These are phyloP conservation scores for Apamea epomidion DNA, from an alignment of 2,888 invertebrate genomes.

Conservation along the genomic window DNA sequence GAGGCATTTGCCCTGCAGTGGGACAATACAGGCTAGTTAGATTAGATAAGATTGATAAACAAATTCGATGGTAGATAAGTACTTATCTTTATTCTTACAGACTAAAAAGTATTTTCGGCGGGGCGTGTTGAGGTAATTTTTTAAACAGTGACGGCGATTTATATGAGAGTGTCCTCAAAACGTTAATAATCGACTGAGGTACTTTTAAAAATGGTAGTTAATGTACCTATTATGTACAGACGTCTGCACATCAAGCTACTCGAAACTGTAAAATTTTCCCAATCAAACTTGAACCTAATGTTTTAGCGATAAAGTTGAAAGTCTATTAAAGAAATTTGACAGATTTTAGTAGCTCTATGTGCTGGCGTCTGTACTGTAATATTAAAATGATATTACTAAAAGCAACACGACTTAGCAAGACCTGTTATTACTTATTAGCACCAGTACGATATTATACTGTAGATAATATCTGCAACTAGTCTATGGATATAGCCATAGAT, in stretches of 20 bases:
- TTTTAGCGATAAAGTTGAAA: no score
- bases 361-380: not conserved
- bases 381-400: constrained; percentile 26
- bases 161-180: not conserved
- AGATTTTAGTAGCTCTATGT: no score
- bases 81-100: not conserved
- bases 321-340: no score
- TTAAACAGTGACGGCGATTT: not conserved
- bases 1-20: no score
- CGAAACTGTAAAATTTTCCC: no score
- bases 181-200: not conserved
- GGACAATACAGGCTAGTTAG: no score
- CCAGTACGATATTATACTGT: constrained; percentile 12
- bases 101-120: not conserved
- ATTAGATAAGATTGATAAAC: not conserved
- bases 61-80: not conserved
- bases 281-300: no score
- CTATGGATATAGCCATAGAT: constrained; percentile 26
- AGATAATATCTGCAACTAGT: constrained; percentile 31
- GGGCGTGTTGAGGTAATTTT: not conserved
- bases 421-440: constrained; percentile 34
- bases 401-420: not conserved
- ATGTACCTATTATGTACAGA: not conserved
- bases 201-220: not conserved
- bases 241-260: no score